Conservation (phyloP, 1,140 invertebrate species). For the Drosophila tani region DNA sequence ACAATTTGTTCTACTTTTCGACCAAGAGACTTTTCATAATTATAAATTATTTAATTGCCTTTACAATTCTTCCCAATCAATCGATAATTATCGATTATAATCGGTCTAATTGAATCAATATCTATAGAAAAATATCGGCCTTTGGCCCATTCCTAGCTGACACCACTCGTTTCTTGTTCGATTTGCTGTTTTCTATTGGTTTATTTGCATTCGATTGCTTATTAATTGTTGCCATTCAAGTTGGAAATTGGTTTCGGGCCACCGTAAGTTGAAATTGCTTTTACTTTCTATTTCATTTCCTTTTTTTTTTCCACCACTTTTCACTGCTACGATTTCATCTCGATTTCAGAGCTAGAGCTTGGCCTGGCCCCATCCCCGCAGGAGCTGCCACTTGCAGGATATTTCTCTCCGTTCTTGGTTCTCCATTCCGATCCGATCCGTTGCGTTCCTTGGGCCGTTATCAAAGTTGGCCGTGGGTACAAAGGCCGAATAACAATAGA, state of each 20-base stretch:
- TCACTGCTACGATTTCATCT: constrained; percentile 56
- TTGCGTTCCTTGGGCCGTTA: constrained; percentile 20
- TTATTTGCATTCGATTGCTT: constrained; percentile 49
- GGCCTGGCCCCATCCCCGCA: background rate
- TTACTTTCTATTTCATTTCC: constrained; percentile 19
- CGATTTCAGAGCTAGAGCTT: constrained; percentile 10
- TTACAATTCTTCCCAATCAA: too few species aligned
- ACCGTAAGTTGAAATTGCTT: constrained; percentile 39
- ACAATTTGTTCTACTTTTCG: too few species aligned
- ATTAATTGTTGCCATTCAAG: constrained; percentile 51
- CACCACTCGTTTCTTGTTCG: too few species aligned
- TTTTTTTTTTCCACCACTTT: constrained; percentile 13
- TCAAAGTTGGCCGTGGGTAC: constrained; percentile 37
- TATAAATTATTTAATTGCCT: too few species aligned
- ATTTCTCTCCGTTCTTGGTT: background rate
- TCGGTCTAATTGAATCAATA: background rate
- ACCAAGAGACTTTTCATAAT: too few species aligned
- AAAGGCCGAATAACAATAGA: constrained; percentile 47
- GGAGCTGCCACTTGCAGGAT: constrained; percentile 41
- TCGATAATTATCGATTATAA: too few species aligned
- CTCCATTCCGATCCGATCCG: background rate
- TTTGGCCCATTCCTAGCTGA: background rate
- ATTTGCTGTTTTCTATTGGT: constrained; percentile 17
- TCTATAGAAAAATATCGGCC: background rate
- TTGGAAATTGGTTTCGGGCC: constrained; percentile 29